phyloP scores from a whole-genome alignment of 2,888 invertebrate species.

The Agrilus biguttatus region DNA sequence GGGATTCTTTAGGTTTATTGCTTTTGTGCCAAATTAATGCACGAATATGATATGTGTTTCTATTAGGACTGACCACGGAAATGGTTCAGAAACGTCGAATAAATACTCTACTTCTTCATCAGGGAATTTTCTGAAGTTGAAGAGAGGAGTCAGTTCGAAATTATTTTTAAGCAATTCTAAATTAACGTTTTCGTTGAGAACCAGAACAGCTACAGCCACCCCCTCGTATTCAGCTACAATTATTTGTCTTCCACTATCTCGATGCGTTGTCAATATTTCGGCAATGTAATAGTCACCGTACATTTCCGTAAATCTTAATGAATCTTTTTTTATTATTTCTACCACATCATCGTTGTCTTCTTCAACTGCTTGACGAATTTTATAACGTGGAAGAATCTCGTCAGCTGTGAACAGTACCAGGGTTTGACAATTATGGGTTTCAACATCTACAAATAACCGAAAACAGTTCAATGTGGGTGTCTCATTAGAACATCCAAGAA shows the following conservation, averaged over 20 bases:
- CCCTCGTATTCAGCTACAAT: conserved; percentile 42
- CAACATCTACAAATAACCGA: too few species aligned
- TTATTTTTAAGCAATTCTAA: conserved; percentile 41
- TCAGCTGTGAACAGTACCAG: too few species aligned
- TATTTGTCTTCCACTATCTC: conserved; percentile 38
- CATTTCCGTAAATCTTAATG: conserved; percentile 35
- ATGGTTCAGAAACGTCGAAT: too few species aligned
- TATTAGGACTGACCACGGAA: too few species aligned
- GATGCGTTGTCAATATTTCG: conserved; percentile 43
- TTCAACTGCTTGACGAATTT: conserved; percentile 46
- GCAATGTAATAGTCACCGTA: conserved; percentile 56
- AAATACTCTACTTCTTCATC: too few species aligned
- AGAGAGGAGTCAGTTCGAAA: conserved; percentile 39
- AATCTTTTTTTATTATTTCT: conserved; percentile 41
- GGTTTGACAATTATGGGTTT: too few species aligned
- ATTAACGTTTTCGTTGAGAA: conserved; percentile 43
- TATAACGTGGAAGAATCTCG: conserved; percentile 15
- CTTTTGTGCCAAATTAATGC: too few species aligned
- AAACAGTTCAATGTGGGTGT: too few species aligned
- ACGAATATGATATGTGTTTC: too few species aligned
- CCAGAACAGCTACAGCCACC: conserved; percentile 42
- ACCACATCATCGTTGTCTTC: conserved; percentile 64
- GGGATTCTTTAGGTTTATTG: too few species aligned
- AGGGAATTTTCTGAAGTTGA: too few species aligned
- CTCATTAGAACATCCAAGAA: too few species aligned